phyloP scores from a whole-genome alignment of 2,113 vertebrate species.

The Aegithalos caudatus region DNA sequence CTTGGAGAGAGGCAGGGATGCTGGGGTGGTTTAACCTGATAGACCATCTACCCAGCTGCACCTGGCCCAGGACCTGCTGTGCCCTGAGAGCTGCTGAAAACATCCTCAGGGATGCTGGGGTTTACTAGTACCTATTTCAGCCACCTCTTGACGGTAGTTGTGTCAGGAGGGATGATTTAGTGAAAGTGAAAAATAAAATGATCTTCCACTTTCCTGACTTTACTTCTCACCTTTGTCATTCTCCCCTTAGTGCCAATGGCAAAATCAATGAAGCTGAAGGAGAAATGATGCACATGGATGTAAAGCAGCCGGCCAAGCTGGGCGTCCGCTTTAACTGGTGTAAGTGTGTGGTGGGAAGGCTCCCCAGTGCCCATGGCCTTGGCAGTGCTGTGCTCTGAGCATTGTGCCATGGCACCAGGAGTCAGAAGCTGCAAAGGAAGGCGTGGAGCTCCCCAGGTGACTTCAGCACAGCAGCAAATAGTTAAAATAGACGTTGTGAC shows the following conservation, averaged over 20 bases:
- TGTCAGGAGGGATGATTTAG: not conserved
- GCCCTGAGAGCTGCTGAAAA: not conserved
- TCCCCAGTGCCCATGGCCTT: accelerated
- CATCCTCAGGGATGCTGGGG: not conserved
- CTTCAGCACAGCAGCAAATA: not conserved
- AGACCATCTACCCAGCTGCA: accelerated
- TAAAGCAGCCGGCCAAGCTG: slow-evolving; percentile 85
- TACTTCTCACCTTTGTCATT: not conserved
- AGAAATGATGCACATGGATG: slow-evolving; percentile 75
- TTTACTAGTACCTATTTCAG: not conserved
- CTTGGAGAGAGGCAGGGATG: not conserved
- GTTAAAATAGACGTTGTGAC: accelerated
- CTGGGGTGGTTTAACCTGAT: not conserved
- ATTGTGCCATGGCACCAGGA: accelerated
- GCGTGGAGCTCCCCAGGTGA: not conserved
- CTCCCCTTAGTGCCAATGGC: slow-evolving; percentile 67
- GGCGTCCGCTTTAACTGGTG: slow-evolving; percentile 84
- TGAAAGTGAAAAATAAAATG: no score
- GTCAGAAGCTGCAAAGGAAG: not conserved
- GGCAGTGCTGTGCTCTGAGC: not conserved
- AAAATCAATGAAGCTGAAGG: slow-evolving; percentile 78
- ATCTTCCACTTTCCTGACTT: not conserved
- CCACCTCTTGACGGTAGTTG: not conserved
- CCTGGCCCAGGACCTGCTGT: not conserved
- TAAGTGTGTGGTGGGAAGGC: slow-evolving; percentile 60